Conservation (phyloP, 1,140 invertebrate species). For the Hestina assimilis region DNA sequence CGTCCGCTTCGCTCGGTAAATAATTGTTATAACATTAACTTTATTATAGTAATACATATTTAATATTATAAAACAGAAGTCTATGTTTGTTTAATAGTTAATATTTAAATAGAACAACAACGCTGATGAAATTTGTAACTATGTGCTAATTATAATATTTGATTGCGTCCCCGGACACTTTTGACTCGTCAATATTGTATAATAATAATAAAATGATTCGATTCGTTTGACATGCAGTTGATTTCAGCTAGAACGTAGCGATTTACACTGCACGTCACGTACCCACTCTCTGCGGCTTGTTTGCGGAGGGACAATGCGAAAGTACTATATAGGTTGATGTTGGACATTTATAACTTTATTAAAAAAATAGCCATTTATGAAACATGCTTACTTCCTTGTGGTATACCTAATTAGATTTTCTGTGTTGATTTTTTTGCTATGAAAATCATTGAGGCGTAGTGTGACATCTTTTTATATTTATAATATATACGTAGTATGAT, state of each 20-base stretch:
- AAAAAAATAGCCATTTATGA: background rate
- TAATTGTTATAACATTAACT: too few relatives aligned
- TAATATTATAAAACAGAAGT: background rate
- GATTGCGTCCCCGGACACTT: slow-evolving; percentile 8
- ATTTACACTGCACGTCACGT: slow-evolving; percentile 49
- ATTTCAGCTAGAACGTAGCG: slow-evolving; percentile 25
- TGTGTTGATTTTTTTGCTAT: too few relatives aligned
- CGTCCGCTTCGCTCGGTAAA: too few relatives aligned
- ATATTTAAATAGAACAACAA: background rate
- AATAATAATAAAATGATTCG: slow-evolving; percentile 34
- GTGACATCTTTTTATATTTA: too few relatives aligned
- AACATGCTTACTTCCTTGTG: too few relatives aligned
- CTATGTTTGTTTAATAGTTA: background rate
- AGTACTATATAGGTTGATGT: slow-evolving; percentile 34
- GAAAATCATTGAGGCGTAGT: too few relatives aligned
- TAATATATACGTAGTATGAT: too few relatives aligned
- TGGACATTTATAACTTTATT: slow-evolving; percentile 29
- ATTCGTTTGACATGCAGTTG: slow-evolving; percentile 32
- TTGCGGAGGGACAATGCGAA: slow-evolving; percentile 38
- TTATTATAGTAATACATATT: too few relatives aligned
- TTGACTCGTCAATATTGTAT: slow-evolving; percentile 7
- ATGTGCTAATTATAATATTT: slow-evolving; percentile 8
- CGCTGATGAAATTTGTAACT: background rate
- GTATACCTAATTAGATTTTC: too few relatives aligned
- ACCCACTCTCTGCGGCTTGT: slow-evolving; percentile 42